These are phyloP conservation scores for Ferdinandea cuprea DNA, from an alignment of 2,888 invertebrate species.

Conservation along the genomic window DNA sequence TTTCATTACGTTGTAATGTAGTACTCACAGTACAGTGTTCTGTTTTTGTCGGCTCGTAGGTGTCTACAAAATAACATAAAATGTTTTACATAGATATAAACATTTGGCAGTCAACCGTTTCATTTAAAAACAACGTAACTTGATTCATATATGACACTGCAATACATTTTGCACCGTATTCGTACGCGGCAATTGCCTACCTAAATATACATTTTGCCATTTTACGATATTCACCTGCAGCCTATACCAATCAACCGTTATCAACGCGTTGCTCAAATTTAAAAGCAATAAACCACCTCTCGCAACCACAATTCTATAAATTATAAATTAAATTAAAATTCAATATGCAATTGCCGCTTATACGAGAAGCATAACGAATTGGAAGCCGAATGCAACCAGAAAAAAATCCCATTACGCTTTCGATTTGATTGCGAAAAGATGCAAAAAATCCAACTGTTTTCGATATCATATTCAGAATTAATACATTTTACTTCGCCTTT, in stretches of 20 bases:
- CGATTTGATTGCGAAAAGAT: constrained; percentile 35
- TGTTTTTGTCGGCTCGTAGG: too few relatives aligned
- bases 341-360: constrained; percentile 40
- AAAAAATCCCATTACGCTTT: constrained; percentile 52
- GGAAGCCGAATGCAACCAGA: constrained; percentile 11
- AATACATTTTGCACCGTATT: too few relatives aligned
- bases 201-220: too few relatives aligned
- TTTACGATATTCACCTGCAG: constrained; percentile 24
- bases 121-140: too few relatives aligned
- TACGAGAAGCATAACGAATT: constrained; percentile 51
- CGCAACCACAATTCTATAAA: constrained; percentile 40
- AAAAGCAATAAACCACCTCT: constrained; percentile 10
- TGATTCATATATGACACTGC: too few relatives aligned
- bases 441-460: constrained; percentile 12
- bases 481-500: constrained; percentile 18
- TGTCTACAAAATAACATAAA: too few relatives aligned
- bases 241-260: constrained; percentile 38
- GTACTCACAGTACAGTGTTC: too few relatives aligned
- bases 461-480: constrained; percentile 30
- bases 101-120: too few relatives aligned
- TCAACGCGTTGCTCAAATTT: constrained; percentile 2
- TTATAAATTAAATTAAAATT: constrained; percentile 64
- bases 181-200: too few relatives aligned
- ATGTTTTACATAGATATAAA: too few relatives aligned
- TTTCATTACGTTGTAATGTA: too few relatives aligned